A percentile compares a stretch with the other conserved stretches of the same genome.
Conservation (phyloP, 2,797 vertebrate species). For the Arrhamphus sclerolepis region DNA sequence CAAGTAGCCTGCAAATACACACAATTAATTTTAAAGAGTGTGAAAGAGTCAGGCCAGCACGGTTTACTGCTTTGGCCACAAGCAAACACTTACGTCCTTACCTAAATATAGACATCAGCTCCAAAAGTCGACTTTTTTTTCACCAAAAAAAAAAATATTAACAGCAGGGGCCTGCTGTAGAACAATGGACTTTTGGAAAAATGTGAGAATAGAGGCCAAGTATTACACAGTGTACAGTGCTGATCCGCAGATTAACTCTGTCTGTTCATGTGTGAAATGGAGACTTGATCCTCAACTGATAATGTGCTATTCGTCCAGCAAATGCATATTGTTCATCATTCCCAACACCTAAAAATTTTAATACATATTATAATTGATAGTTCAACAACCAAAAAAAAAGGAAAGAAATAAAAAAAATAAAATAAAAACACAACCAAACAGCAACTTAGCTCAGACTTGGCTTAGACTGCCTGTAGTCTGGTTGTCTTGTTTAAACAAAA, state of each 20-base stretch:
- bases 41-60: slow-evolving; percentile 25
- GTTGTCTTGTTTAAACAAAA: slow-evolving; percentile 46
- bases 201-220: slow-evolving; percentile 39
- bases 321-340: slow-evolving; percentile 72
- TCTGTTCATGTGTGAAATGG: slow-evolving; percentile 85
- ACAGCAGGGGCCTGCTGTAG: slow-evolving; percentile 34
- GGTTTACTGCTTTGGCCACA: slow-evolving; percentile 36
- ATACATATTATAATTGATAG: slow-evolving; percentile 47
- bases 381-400: too few species aligned
- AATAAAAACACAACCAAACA: slow-evolving; percentile 65
- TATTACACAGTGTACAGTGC: slow-evolving; percentile 74
- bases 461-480: slow-evolving; percentile 22
- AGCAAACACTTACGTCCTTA: slow-evolving; percentile 21
- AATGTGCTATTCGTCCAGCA: slow-evolving; percentile 70
- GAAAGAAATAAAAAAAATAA: slow-evolving; percentile 48
- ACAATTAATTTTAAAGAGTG: slow-evolving; percentile 52
- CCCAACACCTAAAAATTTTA: slow-evolving; percentile 66
- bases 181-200: slow-evolving; percentile 63
- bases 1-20: slow-evolving; percentile 40
- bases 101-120: slow-evolving; percentile 50
- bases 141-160: slow-evolving; percentile 48
- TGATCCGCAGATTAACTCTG: slow-evolving; percentile 84
- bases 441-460: slow-evolving; percentile 50
- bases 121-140: slow-evolving; percentile 48
- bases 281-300: slow-evolving; percentile 83